Evolutionary conservation across 1,140 invertebrate species (phyloP), one percentile per base, ranked within the genome.

Genomic region (Branchinecta lynchi): DNA sequence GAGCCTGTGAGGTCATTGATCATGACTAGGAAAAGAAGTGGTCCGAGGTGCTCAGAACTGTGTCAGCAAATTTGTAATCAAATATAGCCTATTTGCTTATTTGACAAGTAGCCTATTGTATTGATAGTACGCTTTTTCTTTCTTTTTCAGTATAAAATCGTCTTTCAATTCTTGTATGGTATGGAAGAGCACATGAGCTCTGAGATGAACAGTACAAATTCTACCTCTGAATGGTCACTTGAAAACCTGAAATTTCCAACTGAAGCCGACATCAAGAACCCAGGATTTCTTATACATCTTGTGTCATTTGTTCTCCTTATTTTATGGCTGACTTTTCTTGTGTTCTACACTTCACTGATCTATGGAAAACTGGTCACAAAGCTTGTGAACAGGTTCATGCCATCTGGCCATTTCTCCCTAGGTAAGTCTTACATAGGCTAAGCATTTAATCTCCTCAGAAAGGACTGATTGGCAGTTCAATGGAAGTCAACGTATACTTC

Each of bases 301-400:
- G 86, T 88, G 74, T 92, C 90, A 60, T 82, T 94, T 20, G 82
- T 88, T 69, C 86, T 86, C 70, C 87, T 87, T 15, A 88, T 92
- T 74, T 81, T 84, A 43, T 97, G 93, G 93, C 86, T 94, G 45
- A 87, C 93, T 72, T 97, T 96, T 80, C 89, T 95, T 74, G 89
- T 90, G 10, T 96, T 93, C 80, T 97, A 96, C 80, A 95, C 96
- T 79, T 96, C 93, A 43, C 84, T 94, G 73, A 84, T 97, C 7
- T 82, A 93, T 70, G 95, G 93, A 45, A 89, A 89, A 75, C 86
- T 97, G 75, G 80, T 96, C 69, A 96, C 93, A 43, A 87, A 88
- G 79, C 82, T 96, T 66, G 82, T 93, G 32, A 97, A 96, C 80
- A 86, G 85, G 76, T 89, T 96, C 78, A 86, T 91, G 76, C 87